phyloP scores from a whole-genome alignment of 1,140 invertebrate genomes.

The Thaumetopoea pityocampa region DNA sequence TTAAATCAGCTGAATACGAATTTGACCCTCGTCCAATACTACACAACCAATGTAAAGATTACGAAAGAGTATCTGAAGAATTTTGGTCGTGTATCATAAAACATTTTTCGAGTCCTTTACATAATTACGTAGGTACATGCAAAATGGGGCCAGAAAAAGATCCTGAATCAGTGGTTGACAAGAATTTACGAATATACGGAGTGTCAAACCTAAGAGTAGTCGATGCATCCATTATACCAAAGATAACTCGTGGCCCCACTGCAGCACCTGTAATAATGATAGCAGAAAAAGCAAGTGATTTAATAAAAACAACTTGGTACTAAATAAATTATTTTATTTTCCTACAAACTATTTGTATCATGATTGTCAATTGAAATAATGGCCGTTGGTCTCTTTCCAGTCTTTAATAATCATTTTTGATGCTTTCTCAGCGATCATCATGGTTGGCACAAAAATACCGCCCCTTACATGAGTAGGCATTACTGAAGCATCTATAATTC shows the following conservation, averaged over 20 bases:
- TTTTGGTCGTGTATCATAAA: constrained; percentile 88
- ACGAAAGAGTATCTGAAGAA: constrained; percentile 77
- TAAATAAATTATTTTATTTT: constrained; percentile 51
- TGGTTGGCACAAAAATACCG: constrained; percentile 68
- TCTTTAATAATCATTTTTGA: constrained; percentile 60
- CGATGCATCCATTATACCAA: constrained; percentile 87
- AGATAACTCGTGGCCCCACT: constrained; percentile 82
- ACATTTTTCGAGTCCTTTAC: constrained; percentile 79
- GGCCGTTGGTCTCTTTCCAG: constrained; percentile 61
- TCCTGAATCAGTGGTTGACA: constrained; percentile 84
- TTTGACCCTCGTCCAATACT: constrained; percentile 63
- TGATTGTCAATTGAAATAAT: constrained; percentile 36
- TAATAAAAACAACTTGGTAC: constrained; percentile 84
- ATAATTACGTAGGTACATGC: constrained; percentile 84
- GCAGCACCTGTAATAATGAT: constrained; percentile 89
- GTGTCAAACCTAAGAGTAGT: constrained; percentile 82
- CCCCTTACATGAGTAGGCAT: constrained; percentile 72
- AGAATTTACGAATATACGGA: constrained; percentile 83
- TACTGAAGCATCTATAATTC: constrained; percentile 73
- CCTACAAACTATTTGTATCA: constrained; percentile 9
- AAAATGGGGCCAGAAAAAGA: constrained; percentile 87
- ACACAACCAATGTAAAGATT: constrained; percentile 73
- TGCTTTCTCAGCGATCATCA: constrained; percentile 77
- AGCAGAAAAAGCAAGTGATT: constrained; percentile 90
- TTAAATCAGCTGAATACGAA: constrained; percentile 64